Base-by-base conservation (phyloP, 1,140 invertebrate genomes). In the Drosophila littoralis region DNA sequence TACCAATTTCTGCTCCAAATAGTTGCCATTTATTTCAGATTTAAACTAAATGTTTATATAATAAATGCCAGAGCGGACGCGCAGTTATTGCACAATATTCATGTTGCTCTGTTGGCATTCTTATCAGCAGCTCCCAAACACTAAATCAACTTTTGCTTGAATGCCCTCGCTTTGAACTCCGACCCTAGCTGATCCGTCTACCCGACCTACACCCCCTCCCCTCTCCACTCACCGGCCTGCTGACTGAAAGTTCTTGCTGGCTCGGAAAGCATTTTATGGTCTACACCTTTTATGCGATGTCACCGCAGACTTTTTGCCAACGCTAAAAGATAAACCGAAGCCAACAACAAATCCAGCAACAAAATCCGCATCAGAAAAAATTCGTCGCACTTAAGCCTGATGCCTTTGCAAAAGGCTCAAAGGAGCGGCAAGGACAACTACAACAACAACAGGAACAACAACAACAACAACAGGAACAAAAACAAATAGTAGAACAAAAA, bases 101-200 rank as follows among this genome's bases (percentile, higher is more conserved):
- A 59, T 42, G 57, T 52, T 42, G 9, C 15, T 38, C 2, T 36
- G 32, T 17, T 67, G 32, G 12, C 42, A 8, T 45, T 43, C 81
- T 86, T 85, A 82, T 85, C 83, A 88, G 52, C 50, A 66, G 35
- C 67, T 22, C 9, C 22, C 33, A 63, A 70, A 64, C 79, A 88
- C 83, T 86, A 86, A 86, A 86, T 86, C 83, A 86, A 89, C 73
- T 86, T 86, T 77, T 68, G 77, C 77, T 72, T 74, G 50, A 79
- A 51, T 88, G 76, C 52, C 54, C 79, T 4, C 22, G 50, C 70
- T 79, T 79, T 79, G 67, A 64, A 52, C 43, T 36, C 28, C 33
- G 50, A 40, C 12, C 36, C n/a, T 0, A 6, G 1, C 1, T 28
- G 22, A 28, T 5, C 22, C 4, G 22, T 7, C 54, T 64, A 77